Evolutionary conservation across 2,797 vertebrate genomes (phyloP), one percentile per base, ranked within the genome.

Genomic region (Buphagus erythrorhynchus): DNA sequence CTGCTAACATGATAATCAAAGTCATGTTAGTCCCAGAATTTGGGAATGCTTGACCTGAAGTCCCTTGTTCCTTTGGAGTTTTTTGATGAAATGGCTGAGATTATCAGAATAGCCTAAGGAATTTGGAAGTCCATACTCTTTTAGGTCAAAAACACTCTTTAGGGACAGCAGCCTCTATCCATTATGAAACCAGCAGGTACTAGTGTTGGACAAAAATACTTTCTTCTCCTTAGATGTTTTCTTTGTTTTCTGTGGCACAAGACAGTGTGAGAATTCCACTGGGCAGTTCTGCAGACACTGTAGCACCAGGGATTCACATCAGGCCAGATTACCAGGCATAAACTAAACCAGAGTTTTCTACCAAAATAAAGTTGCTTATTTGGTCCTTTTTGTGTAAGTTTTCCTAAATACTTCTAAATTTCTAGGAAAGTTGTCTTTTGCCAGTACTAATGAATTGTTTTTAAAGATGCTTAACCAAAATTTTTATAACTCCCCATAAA

Each of bases 361-460:
- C 95, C 97, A 94, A 93, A 97, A 96, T 85, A 40, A 88, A 96
- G 55, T 90, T 89, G 90, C 91, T 95, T 96, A 91, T 97, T 97
- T 96, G 96, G 96, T 98, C 95, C 93, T 91, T 97, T 97, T 98
- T 97, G 91, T 97, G 88, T 97, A 98, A 93, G 95, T 98, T 98
- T 98, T 98, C 96, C 97, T 98, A 98, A 98, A 96, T 85, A 96
- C 94, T 98, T 97, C 89, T 98, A 96, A 96, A 97, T 98, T 98
- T 98, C 92, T 97, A 97, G 95, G 85, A 94, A 91, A 95, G 8
- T 82, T 94, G 94, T 98, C 92, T 97, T 98, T 96, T 90, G 95
- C 95, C 97, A 93, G 78, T 97, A 97, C 90, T 96, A 96, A 97
- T 90, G 61, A 80, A 75, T 86, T 93, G 54, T 61, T 55, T 97